Conservation (phyloP, 2,113 vertebrate genomes). For the Semicossyphus pulcher region DNA sequence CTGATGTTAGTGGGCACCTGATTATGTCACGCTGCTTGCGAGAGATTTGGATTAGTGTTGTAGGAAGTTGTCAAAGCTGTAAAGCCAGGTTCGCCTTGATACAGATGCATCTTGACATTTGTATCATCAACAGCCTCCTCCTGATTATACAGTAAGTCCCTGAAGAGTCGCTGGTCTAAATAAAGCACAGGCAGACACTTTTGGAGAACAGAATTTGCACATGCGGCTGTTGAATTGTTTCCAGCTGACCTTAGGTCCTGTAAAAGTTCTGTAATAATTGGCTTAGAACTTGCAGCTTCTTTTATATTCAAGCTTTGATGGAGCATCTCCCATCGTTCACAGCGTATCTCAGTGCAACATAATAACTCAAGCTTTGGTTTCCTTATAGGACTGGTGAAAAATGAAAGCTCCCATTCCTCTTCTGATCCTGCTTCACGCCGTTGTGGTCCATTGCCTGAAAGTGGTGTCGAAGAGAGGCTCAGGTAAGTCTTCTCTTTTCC, state of each 20-base stretch:
- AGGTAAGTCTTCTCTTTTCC: constrained; percentile 85
- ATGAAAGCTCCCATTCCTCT: constrained; percentile 95
- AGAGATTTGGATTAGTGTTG: constrained; percentile 22
- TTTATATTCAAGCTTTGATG: constrained; percentile 8
- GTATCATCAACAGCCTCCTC: constrained; percentile 41
- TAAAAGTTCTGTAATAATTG: constrained; percentile 39
- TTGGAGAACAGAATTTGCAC: constrained; percentile 11
- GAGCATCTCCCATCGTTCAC: constrained; percentile 2
- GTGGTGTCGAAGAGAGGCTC: constrained; percentile 98
- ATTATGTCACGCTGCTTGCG: constrained; percentile 34
- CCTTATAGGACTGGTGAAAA: constrained; percentile 82
- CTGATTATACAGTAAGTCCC: constrained; percentile 57
- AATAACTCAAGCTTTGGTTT: constrained; percentile 52
- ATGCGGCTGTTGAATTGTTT: constrained; percentile 3
- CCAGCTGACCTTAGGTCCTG: constrained; percentile 29
- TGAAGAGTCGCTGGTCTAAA: constrained; percentile 34
- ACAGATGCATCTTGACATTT: constrained; percentile 53
- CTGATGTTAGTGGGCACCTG: constrained; percentile 17
- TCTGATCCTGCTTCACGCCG: constrained; percentile 93
- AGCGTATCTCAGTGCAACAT: constrained; percentile 6
- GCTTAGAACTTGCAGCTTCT: background rate
- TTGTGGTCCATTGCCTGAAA: constrained; percentile 93
- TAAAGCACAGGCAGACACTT: constrained; percentile 39
- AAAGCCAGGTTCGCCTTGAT: constrained; percentile 34
- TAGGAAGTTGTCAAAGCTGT: constrained; percentile 36